phyloP scores from a whole-genome alignment of 1,140 invertebrate species.

The Doryteuthis pealeii region DNA sequence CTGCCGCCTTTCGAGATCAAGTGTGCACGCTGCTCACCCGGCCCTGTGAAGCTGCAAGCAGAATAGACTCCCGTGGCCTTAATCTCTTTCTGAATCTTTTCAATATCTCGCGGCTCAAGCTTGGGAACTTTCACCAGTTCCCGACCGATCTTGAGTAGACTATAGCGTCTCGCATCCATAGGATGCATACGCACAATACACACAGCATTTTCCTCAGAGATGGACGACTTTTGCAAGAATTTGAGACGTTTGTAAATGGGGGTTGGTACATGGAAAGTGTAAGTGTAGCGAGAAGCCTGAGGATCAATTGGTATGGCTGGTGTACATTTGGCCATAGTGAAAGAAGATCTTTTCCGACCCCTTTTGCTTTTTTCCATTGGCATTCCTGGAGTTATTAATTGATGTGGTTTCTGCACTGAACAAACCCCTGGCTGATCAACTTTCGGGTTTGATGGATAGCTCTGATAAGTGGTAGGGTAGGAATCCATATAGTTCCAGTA shows the following conservation, averaged over 20 bases:
- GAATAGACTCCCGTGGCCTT: not conserved
- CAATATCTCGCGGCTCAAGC: conserved; percentile 31
- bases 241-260: conserved; percentile 50
- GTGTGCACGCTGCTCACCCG: not conserved
- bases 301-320: conserved; percentile 8
- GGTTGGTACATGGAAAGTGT: conserved; percentile 50
- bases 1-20: not conserved
- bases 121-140: conserved; percentile 44
- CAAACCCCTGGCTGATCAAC: not conserved
- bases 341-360: conserved; percentile 15
- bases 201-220: conserved; percentile 19
- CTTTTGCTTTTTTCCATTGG: conserved; percentile 17
- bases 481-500: conserved; percentile 10
- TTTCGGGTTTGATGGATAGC: not conserved
- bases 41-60: not conserved
- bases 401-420: not conserved
- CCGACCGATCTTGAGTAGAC: conserved; percentile 52
- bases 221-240: conserved; percentile 24
- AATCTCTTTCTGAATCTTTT: conserved; percentile 16
- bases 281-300: conserved; percentile 38
- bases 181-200: conserved; percentile 52
- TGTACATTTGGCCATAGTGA: conserved; percentile 3
- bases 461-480: not conserved
- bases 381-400: not conserved
- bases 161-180: conserved; percentile 53